Percentiles rank a stretch among this genome's conserved stretches.
Evolutionary conservation across 2,797 vertebrate genomes (phyloP).

Genomic region (Tamandua tetradactyla): DNA sequence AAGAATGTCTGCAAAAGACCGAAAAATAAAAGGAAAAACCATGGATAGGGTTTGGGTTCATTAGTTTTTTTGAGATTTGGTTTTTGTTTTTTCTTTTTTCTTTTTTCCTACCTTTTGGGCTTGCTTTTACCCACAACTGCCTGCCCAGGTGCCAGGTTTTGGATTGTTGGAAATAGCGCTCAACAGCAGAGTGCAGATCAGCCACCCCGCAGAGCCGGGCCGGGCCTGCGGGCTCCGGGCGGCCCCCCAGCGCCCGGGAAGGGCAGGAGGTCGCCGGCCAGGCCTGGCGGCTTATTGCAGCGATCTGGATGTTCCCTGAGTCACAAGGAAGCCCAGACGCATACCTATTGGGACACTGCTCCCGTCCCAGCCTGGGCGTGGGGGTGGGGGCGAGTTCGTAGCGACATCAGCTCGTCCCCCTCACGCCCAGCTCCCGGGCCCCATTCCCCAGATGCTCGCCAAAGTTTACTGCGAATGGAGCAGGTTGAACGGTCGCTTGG

Average conservation of each 20-base stretch:
- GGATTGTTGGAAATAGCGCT: background rate
- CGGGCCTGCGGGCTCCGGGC: background rate
- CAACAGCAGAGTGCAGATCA: background rate
- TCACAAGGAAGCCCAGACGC: background rate
- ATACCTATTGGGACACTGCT: constrained; percentile 1
- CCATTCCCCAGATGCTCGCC: background rate
- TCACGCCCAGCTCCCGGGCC: background rate
- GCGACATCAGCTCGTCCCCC: background rate
- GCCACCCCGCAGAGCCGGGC: background rate
- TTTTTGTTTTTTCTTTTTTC: too few species aligned
- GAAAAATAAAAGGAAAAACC: background rate
- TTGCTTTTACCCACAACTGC: background rate
- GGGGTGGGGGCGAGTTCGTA: background rate
- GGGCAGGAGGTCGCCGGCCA: background rate
- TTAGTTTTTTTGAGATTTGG: background rate
- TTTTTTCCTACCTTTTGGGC: too few species aligned
- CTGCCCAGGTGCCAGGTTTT: background rate
- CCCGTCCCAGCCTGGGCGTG: background rate
- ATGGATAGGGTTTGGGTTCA: background rate
- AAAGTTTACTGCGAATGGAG: background rate
- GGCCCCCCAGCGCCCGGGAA: background rate
- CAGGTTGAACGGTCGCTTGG: background rate
- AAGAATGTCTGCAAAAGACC: background rate
- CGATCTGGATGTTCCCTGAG: background rate
- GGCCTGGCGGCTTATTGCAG: background rate